Base-by-base conservation (phyloP, 2,113 vertebrate species). In the Myotis yumanensis region DNA sequence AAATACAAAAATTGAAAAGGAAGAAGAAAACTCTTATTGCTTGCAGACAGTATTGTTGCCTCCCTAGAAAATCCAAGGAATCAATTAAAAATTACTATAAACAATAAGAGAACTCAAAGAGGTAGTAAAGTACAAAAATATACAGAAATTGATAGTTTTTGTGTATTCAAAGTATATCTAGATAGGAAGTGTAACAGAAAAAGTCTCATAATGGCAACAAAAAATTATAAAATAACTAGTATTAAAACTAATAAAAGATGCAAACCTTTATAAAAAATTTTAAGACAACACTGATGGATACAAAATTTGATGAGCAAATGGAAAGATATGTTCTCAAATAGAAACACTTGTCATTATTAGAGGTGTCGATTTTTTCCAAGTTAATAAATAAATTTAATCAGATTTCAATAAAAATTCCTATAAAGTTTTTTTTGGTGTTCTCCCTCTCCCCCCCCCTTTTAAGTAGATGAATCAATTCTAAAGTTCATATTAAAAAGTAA, bases 351-450 rank as follows among this genome's bases (percentile, higher is more conserved):
- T 83, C 23, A 90, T 80, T 69, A 69, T 84, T 40, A 79, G 62
- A 77, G 32, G 73, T 84, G 32, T 52, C 35, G 10, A n/a, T 90
- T 90, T 95, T 35, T n/a, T 57, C 52, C 88, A 73, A 96, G 72
- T 85, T 94, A 89, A 84, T 68, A 28, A 84, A 81, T 64, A 91
- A 22, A 88, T 35, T 48, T 89, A 82, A 82, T 75, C 72, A 84
- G 32, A 95, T 87, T 69, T 83, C 91, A 81, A 37, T 76, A 91
- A 91, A 86, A 77, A 83, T 84, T 91, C 28, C 37, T 83, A 11
- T 81, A 73, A 86, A 14, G 25, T 62, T 48, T 86, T 94, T 32
- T 81, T 62, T 54, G 32, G 5, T 75, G 66, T 86, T 82, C 57
- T 48, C 37, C 52, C 43, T 35, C 37, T 35, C 37, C 20, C 17